These are phyloP conservation scores for Heliothis peltigera DNA, from an alignment of 2,888 invertebrate species.

Conservation along the genomic window DNA sequence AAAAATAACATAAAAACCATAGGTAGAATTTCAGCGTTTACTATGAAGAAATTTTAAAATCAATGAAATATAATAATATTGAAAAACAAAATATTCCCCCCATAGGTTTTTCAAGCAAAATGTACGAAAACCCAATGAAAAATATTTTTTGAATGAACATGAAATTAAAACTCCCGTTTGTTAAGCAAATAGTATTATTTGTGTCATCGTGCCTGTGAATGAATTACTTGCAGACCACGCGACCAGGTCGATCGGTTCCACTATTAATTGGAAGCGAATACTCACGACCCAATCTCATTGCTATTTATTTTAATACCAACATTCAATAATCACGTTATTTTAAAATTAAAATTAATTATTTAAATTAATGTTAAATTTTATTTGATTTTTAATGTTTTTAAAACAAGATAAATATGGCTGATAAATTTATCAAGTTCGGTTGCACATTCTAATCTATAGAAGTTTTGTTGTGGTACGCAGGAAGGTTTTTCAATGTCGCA, in stretches of 20 bases:
- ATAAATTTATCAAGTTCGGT: too few relatives aligned
- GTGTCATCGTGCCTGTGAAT: neutral
- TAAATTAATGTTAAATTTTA: too few relatives aligned
- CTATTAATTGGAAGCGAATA: conserved; percentile 41
- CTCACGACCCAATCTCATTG: conserved; percentile 11
- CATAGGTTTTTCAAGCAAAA: neutral
- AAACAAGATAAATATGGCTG: too few relatives aligned
- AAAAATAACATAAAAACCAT: too few relatives aligned
- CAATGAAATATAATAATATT: too few relatives aligned
- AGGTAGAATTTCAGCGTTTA: too few relatives aligned
- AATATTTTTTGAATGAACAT: neutral
- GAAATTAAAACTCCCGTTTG: neutral
- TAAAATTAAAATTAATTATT: neutral
- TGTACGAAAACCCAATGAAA: neutral
- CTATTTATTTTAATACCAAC: conserved; percentile 21
- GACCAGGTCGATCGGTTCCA: conserved; percentile 13
- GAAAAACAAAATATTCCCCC: too few relatives aligned
- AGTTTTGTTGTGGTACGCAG: too few relatives aligned
- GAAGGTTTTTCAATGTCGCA: neutral
- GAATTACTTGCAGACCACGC: conserved; percentile 29
- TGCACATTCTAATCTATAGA: too few relatives aligned
- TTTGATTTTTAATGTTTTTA: too few relatives aligned
- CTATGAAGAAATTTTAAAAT: too few relatives aligned
- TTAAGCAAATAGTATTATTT: neutral
- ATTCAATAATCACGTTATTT: conserved; percentile 9